Base-by-base conservation (phyloP, 2,888 invertebrate species). In the Pristionchus japonicus region DNA sequence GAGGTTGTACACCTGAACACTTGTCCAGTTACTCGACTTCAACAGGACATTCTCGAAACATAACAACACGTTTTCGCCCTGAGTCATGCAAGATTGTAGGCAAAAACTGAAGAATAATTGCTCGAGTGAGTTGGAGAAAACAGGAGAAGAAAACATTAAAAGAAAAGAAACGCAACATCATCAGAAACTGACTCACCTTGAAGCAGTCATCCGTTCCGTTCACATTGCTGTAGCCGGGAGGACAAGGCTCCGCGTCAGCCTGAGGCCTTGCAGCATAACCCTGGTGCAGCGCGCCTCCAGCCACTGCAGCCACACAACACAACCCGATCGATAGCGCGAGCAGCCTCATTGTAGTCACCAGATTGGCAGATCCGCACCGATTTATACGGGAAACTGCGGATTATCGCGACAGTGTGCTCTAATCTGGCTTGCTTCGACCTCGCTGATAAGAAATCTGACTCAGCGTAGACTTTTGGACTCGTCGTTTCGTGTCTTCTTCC, bases 171-270 rank as follows among this genome's bases (percentile, higher is more conserved):
- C 9, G 74, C 9, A 37, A 17, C 13, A 37, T 37, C 17, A 40
- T 6, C 74, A n/a, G n/a, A n/a, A n/a, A n/a, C n/a, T n/a, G n/a
- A n/a, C n/a, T 27, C 77, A 77, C 77, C 37, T 34, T 77, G 77
- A 77, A 77, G 77, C 77, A 77, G 77, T 77, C 77, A 47, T 77
- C 77, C 0, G 77, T 77, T 7, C 77, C 77, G 27, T 40, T 77
- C 17, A 77, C 34, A 1, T 43, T 23, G 77, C 77, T 77, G 77
- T 77, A 77, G 0, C 77, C 77, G n/a, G 47, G 43, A 11, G 77
- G 43, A 27, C 77, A 77, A 3, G 40, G 13, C 11, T 27, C 77
- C 1, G 77, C 43, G 3, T 67, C 67, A 34, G 67, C 67, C 31
- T 67, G 31, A 4, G 15, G 67, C 34, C 67, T 31, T 31, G 31